These are phyloP conservation scores for Danaus melanippus DNA, from an alignment of 1,140 invertebrate genomes.

Conservation along the genomic window DNA sequence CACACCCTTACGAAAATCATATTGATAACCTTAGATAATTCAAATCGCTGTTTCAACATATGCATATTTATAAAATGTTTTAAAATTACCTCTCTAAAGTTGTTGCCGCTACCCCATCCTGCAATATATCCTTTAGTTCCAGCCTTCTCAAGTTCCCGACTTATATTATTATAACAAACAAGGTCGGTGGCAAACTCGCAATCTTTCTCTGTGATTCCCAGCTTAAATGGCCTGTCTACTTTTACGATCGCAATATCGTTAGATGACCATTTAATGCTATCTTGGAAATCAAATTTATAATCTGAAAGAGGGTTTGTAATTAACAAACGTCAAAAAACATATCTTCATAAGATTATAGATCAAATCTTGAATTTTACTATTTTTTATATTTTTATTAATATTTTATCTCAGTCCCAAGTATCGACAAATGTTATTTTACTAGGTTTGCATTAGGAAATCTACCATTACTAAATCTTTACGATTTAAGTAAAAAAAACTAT, in stretches of 20 bases:
- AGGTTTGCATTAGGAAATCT: no score
- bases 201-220: constrained; percentile 45
- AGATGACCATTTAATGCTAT: constrained; percentile 62
- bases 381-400: no score
- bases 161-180: constrained; percentile 53
- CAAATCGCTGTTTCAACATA: not conserved
- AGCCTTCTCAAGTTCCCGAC: constrained; percentile 52
- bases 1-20: constrained; percentile 38
- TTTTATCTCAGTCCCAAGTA: no score
- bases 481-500: no score
- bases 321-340: no score
- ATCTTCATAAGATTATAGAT: no score
- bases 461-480: no score
- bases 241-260: constrained; percentile 64
- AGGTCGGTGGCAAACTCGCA: constrained; percentile 47
- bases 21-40: constrained; percentile 1
- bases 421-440: no score
- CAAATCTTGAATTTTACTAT: no score
- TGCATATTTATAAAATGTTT: not conserved
- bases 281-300: constrained; percentile 65
- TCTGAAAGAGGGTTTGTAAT: constrained; percentile 29
- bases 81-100: constrained; percentile 52
- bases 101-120: constrained; percentile 57
- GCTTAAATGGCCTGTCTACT: constrained; percentile 56
- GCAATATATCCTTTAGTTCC: constrained; percentile 56